A percentile compares a stretch with the other conserved stretches of the same genome.
Conservation (phyloP, 1,140 invertebrate species). For the Meteorus sp. region DNA sequence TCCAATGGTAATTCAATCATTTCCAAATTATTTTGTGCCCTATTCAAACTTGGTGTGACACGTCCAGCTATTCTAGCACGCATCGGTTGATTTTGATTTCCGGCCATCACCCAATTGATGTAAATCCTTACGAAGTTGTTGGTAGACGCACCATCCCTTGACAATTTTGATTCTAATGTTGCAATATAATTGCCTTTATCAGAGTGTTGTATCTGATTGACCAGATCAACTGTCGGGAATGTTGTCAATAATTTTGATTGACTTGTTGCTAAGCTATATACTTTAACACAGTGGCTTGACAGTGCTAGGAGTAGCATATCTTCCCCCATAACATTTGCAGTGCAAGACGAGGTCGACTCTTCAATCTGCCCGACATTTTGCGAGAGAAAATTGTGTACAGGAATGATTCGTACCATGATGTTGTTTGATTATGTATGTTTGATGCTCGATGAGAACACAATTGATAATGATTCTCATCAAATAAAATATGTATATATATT, state of each 20-base stretch:
- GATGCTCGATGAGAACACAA: no score
- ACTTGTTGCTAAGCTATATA: constrained; percentile 59
- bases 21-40: constrained; percentile 63
- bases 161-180: constrained; percentile 66
- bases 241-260: constrained; percentile 57
- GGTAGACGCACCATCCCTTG: constrained; percentile 57
- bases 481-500: no score
- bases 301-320: constrained; percentile 63
- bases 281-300: constrained; percentile 66
- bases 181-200: constrained; percentile 65
- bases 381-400: constrained; percentile 69
- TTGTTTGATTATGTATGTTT: neutral
- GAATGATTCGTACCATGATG: constrained; percentile 69
- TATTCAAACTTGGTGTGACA: constrained; percentile 66
- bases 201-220: constrained; percentile 64
- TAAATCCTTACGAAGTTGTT: constrained; percentile 67
- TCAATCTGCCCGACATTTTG: constrained; percentile 69
- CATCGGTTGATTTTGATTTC: constrained; percentile 64
- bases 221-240: constrained; percentile 69
- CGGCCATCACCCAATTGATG: constrained; percentile 63
- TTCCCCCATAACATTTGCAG: constrained; percentile 53
- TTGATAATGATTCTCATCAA: no score
- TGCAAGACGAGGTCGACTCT: constrained; percentile 65
- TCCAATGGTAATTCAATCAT: constrained; percentile 71
- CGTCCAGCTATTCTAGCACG: constrained; percentile 70